A percentile compares a stretch with the other conserved stretches of the same genome.
These are phyloP conservation scores for Lipophrys pholis DNA, from an alignment of 2,113 vertebrate genomes.

Conservation along the genomic window DNA sequence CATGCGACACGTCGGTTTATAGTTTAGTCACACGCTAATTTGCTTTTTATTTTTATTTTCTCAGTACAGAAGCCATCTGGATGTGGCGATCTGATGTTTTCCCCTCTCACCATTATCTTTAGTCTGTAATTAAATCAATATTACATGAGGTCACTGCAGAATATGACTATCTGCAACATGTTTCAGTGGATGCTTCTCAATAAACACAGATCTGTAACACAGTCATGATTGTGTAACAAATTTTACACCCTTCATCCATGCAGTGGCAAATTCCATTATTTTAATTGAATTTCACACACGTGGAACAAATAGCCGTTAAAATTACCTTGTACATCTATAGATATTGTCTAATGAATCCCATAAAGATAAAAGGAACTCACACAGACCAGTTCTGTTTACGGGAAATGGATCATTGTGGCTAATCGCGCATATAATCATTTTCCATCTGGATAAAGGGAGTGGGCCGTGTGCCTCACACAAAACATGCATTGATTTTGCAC, in stretches of 20 bases:
- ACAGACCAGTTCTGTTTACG: conserved; percentile 32
- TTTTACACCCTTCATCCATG: not conserved
- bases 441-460: conserved; percentile 27
- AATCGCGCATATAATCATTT: conserved; percentile 59
- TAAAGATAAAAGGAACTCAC: conserved; percentile 28
- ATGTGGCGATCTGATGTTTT: conserved; percentile 49
- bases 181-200: no score
- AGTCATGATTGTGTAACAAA: not conserved
- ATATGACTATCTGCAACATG: conserved; percentile 14
- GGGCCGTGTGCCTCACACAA: conserved; percentile 34
- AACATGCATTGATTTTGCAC: conserved; percentile 30
- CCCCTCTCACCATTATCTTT: conserved; percentile 52
- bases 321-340: conserved; percentile 24
- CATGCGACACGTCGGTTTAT: conserved; percentile 30
- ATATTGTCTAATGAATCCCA: conserved; percentile 59
- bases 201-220: conserved; percentile 22
- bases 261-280: not conserved
- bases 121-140: conserved; percentile 60
- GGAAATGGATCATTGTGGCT: conserved; percentile 47
- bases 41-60: conserved; percentile 41
- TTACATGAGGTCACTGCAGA: conserved; percentile 17
- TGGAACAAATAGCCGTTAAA: conserved; percentile 40
- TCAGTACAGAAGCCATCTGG: conserved; percentile 62
- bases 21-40: conserved; percentile 48
- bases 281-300: conserved; percentile 46